A percentile compares a stretch with the other conserved stretches of the same genome.
Conservation (phyloP, 1,140 invertebrate species). For the Neodiprion fabricii region DNA sequence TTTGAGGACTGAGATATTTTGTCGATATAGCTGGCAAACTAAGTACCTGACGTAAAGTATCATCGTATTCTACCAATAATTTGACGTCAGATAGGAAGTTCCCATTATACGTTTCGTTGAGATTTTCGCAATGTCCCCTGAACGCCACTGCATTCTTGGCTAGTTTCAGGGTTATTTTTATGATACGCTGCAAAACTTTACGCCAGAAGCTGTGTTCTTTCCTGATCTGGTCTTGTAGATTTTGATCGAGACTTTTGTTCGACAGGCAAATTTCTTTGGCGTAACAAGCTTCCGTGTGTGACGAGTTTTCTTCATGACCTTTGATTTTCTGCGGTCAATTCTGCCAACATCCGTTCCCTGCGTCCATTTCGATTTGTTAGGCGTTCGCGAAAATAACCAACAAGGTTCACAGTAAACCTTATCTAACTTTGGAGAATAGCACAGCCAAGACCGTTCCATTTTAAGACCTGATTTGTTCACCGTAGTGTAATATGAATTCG, state of each 20-base stretch:
- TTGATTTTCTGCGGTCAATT: constrained; percentile 21
- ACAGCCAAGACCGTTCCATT: constrained; percentile 26
- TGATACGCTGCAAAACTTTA: constrained; percentile 22
- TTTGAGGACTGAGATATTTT: constrained; percentile 14
- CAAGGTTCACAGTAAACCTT: constrained; percentile 26
- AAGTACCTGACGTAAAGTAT: constrained; percentile 18
- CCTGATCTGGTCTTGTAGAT: constrained; percentile 20
- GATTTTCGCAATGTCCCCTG: constrained; percentile 17
- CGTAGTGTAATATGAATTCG: constrained; percentile 24
- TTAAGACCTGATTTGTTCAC: constrained; percentile 19
- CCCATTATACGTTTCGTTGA: constrained; percentile 18
- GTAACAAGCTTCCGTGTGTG: constrained; percentile 13
- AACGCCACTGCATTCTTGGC: constrained; percentile 18
- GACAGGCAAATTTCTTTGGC: constrained; percentile 15
- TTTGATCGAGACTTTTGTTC: constrained; percentile 19
- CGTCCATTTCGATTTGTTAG: constrained; percentile 17
- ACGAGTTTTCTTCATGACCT: constrained; percentile 15
- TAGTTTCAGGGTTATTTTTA: constrained; percentile 22
- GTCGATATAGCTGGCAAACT: constrained; percentile 21
- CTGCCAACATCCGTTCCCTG: constrained; percentile 20
- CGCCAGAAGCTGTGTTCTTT: constrained; percentile 17
- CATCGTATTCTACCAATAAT: constrained; percentile 23
- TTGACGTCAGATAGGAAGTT: constrained; percentile 23
- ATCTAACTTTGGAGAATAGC: constrained; percentile 25
- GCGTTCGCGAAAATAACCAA: constrained; percentile 27